Conservation (phyloP, 1,140 invertebrate species). For the Drosophila seguyi region DNA sequence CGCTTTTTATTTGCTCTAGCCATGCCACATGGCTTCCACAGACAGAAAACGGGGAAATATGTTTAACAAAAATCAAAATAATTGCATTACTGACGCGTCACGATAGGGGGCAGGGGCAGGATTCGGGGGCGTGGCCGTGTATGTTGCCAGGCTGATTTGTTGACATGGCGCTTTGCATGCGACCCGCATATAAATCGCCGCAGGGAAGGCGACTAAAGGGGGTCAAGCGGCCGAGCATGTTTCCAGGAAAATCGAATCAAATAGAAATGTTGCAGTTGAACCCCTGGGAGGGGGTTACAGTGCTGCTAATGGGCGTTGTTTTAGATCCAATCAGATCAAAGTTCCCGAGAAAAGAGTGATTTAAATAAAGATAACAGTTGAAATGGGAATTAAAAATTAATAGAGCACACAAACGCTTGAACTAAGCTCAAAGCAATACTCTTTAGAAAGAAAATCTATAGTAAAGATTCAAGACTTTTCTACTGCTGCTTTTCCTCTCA, state of each 20-base stretch:
- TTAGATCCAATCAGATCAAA: not conserved
- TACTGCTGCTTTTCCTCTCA: not conserved
- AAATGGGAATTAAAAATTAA: too few relatives aligned
- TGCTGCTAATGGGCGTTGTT: not conserved
- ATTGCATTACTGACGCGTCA: slow-evolving; percentile 78
- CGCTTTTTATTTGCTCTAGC: slow-evolving; percentile 71
- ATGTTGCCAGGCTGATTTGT: slow-evolving; percentile 56
- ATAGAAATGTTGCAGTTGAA: slow-evolving; percentile 38
- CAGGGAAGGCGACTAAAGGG: slow-evolving; percentile 44
- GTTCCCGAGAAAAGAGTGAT: not conserved
- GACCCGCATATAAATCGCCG: slow-evolving; percentile 69
- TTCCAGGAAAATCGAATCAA: slow-evolving; percentile 28
- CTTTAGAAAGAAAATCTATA: not conserved
- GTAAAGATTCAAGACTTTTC: not conserved
- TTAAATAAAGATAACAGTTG: not conserved
- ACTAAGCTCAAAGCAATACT: not conserved
- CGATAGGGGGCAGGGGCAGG: slow-evolving; percentile 10
- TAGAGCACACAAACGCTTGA: fast-evolving
- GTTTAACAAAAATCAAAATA: slow-evolving; percentile 74
- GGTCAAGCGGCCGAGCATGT: slow-evolving; percentile 71
- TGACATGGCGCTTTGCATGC: slow-evolving; percentile 54
- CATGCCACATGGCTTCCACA: slow-evolving; percentile 53
- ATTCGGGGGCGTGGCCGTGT: slow-evolving; percentile 16
- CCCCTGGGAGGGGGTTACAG: not conserved
- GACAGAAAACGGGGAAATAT: slow-evolving; percentile 39